These are phyloP conservation scores for Myrmophylax atrothorax DNA, from an alignment of 2,113 vertebrate genomes.

Conservation along the genomic window DNA sequence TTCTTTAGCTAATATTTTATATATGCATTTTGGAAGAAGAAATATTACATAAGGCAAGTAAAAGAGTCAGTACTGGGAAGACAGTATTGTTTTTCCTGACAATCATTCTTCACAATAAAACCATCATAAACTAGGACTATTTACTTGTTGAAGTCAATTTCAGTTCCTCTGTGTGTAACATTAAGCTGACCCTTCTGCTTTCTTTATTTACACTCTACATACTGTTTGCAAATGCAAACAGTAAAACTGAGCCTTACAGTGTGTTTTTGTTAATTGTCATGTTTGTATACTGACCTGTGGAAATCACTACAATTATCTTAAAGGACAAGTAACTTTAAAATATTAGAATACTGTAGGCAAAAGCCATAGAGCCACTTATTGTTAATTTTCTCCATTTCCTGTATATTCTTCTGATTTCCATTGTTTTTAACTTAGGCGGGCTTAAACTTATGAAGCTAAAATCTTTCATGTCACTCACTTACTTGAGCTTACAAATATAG, in stretches of 20 bases:
- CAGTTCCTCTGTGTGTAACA: background rate
- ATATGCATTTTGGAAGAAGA: background rate
- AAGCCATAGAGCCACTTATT: background rate
- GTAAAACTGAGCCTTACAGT: background rate
- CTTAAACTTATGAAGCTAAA: background rate
- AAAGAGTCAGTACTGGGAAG: background rate
- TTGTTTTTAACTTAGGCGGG: background rate
- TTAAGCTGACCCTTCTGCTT: background rate
- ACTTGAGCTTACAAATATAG: background rate
- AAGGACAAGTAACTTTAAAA: background rate
- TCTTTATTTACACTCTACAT: background rate
- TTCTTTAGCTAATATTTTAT: constrained; percentile 1
- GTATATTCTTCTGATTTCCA: background rate
- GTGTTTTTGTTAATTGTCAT: background rate
- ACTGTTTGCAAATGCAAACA: background rate
- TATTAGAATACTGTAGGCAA: background rate
- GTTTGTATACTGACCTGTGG: background rate
- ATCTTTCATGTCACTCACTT: no score
- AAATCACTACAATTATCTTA: background rate
- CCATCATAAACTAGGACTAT: background rate
- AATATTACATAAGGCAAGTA: background rate
- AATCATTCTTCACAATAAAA: background rate
- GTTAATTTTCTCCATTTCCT: background rate
- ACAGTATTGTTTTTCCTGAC: background rate
- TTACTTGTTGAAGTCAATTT: background rate